phyloP scores from a whole-genome alignment of 2,113 vertebrate genomes.

The Gobiocypris rarus region DNA sequence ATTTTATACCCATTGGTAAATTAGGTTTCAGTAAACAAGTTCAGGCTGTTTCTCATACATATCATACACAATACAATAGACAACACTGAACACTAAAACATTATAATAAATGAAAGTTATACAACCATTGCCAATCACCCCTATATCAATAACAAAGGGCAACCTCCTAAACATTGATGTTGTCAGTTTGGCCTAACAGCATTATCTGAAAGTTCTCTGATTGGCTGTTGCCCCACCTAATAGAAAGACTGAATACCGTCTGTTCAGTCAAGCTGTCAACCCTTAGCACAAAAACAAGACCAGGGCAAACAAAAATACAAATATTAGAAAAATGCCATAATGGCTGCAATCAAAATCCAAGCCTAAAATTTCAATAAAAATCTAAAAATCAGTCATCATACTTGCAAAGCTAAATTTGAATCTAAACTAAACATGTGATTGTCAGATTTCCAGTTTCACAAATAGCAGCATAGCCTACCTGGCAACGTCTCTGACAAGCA shows the following conservation, averaged over 20 bases:
- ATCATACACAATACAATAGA: too few relatives aligned
- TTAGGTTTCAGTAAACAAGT: too few relatives aligned
- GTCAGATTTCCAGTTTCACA: not conserved
- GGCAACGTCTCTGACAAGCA: conserved; percentile 28
- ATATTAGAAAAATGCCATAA: not conserved
- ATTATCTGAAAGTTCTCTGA: conserved; percentile 10
- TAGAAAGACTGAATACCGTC: conserved; percentile 30
- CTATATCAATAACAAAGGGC: not conserved
- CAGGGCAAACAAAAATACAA: not conserved
- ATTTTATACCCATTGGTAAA: too few relatives aligned
- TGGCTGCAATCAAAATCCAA: not conserved
- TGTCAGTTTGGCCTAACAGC: not conserved
- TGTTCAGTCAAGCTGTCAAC: conserved; percentile 41
- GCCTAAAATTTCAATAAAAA: not conserved
- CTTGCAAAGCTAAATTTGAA: not conserved
- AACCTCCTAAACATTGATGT: not conserved
- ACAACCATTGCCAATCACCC: not conserved
- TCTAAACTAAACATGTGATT: not conserved
- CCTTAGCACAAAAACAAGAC: not conserved
- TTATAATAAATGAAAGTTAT: not conserved
- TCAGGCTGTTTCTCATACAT: too few relatives aligned
- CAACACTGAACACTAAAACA: too few relatives aligned
- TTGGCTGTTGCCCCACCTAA: conserved; percentile 27
- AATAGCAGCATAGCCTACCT: conserved; percentile 29
- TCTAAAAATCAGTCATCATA: too few relatives aligned